These are phyloP conservation scores for Nebria brevicollis DNA, from an alignment of 2,888 invertebrate genomes.

Conservation along the genomic window DNA sequence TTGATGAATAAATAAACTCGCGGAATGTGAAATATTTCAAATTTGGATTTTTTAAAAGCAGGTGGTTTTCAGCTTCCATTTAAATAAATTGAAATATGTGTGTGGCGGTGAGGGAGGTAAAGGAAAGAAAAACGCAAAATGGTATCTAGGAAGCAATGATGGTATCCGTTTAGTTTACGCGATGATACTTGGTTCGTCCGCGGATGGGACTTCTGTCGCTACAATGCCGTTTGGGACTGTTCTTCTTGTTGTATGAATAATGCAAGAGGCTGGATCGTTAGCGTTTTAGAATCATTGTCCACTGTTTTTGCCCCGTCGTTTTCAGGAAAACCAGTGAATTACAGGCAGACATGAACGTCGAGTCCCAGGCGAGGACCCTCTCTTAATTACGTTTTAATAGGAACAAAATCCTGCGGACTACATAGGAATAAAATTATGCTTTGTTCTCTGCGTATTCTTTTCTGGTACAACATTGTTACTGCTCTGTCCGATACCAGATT, in stretches of 20 bases:
- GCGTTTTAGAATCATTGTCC: constrained; percentile 47
- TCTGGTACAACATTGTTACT: constrained; percentile 5
- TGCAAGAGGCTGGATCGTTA: constrained; percentile 43
- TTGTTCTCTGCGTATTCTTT: constrained; percentile 24
- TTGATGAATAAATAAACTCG: background rate
- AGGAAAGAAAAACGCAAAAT: constrained; percentile 27
- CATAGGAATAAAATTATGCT: constrained; percentile 29
- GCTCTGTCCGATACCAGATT: constrained; percentile 9
- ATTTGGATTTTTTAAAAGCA: constrained; percentile 11
- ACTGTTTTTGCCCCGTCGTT: constrained; percentile 38
- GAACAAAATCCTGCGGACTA: constrained; percentile 43
- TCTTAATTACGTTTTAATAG: constrained; percentile 49
- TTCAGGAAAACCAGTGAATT: constrained; percentile 35
- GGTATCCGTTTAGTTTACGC: constrained; percentile 2
- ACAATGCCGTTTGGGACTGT: constrained; percentile 27
- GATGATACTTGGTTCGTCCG: constrained; percentile 12
- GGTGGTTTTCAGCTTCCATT: constrained; percentile 27
- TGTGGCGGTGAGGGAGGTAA: background rate
- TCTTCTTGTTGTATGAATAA: constrained; percentile 36
- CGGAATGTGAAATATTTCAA: background rate
- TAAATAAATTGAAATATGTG: constrained; percentile 39
- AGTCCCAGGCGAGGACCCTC: constrained; percentile 18
- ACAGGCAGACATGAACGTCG: constrained; percentile 26
- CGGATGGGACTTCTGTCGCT: background rate
- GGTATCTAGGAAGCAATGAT: constrained; percentile 31